Conservation (phyloP, 2,888 invertebrate species). For the Drosophila monieri region DNA sequence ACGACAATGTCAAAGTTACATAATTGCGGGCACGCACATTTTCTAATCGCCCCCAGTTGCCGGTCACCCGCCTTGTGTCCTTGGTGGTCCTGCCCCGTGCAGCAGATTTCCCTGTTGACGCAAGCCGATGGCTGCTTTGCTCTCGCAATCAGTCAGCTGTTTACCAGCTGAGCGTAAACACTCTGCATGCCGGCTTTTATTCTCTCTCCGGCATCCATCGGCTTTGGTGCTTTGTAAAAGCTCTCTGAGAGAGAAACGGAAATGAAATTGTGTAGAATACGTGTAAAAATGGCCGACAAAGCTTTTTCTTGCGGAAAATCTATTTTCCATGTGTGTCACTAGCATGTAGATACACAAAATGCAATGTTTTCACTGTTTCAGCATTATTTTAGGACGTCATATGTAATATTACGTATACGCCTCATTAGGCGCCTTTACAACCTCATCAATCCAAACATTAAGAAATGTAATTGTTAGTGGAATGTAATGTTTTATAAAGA, state of each 20-base stretch:
- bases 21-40: slow-evolving; percentile 54
- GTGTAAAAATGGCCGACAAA: background rate
- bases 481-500: background rate
- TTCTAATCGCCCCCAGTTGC: background rate
- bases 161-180: slow-evolving; percentile 27
- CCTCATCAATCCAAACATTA: background rate
- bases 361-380: background rate
- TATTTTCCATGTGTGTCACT: too few species aligned
- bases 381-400: background rate
- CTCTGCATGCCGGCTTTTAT: slow-evolving; percentile 16
- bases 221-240: slow-evolving; percentile 4
- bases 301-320: slow-evolving; percentile 5
- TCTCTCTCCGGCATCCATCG: background rate
- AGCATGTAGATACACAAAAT: slow-evolving; percentile 8
- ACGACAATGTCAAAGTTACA: slow-evolving; percentile 37
- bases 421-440: background rate
- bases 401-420: background rate
- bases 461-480: too few species aligned
- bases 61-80: slow-evolving; percentile 18
- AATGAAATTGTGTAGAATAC: slow-evolving; percentile 6
- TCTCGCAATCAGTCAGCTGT: slow-evolving; percentile 17
- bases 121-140: slow-evolving; percentile 7
- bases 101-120: slow-evolving; percentile 15
- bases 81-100: slow-evolving; percentile 4
- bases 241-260: slow-evolving; percentile 1